These are phyloP conservation scores for Esox masquinongy DNA, from an alignment of 2,797 vertebrate genomes.

Conservation along the genomic window DNA sequence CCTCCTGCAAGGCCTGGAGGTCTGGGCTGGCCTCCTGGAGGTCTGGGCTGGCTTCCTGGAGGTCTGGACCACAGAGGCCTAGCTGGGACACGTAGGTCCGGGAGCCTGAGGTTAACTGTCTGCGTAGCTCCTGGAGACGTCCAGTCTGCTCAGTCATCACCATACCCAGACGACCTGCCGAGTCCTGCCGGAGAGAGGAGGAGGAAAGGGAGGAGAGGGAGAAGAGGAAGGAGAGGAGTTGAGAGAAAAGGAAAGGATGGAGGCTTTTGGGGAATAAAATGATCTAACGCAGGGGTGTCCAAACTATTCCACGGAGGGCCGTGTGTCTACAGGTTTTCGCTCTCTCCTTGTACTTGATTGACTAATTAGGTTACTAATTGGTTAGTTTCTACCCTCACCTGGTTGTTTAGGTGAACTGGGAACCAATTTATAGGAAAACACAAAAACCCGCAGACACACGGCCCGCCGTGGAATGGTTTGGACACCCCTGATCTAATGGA, in stretches of 20 bases:
- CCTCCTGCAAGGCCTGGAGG: slow-evolving; percentile 73
- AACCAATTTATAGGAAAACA: too few relatives aligned
- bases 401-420: too few relatives aligned
- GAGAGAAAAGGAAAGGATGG: not conserved
- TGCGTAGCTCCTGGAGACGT: slow-evolving; percentile 81
- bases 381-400: too few relatives aligned
- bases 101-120: slow-evolving; percentile 57
- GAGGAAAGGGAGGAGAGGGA: too few relatives aligned
- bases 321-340: too few relatives aligned
- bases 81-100: not conserved
- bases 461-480: too few relatives aligned
- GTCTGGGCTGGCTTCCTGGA: slow-evolving; percentile 62
- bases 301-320: too few relatives aligned
- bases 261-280: not conserved
- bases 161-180: slow-evolving; percentile 73
- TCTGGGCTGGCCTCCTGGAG: not conserved
- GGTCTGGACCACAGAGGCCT: slow-evolving; percentile 29
- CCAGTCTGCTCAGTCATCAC: slow-evolving; percentile 80
- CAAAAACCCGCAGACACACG: too few relatives aligned
- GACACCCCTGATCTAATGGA: not conserved
- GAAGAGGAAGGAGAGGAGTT: not conserved
- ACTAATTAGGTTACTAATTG: too few relatives aligned
- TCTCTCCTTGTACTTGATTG: too few relatives aligned
- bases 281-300: too few relatives aligned
- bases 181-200: slow-evolving; percentile 62